Evolutionary conservation across 2,888 invertebrate species (phyloP).

Genomic region (Bombylius discolor): DNA sequence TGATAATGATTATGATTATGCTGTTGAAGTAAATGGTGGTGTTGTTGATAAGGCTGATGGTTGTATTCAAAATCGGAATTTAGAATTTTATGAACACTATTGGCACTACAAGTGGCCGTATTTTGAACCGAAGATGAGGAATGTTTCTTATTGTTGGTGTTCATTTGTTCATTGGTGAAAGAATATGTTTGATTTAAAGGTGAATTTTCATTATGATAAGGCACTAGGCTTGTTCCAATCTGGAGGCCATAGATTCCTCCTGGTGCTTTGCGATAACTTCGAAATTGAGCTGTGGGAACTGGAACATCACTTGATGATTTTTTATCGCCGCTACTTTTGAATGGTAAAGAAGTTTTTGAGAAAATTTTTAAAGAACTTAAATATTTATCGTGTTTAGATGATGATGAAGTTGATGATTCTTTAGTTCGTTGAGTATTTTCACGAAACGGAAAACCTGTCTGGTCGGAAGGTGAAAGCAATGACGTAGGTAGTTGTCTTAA

Average conservation of each 20-base stretch:
- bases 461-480: conserved; percentile 26
- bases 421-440: neutral
- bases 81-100: neutral
- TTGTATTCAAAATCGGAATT: neutral
- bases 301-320: conserved; percentile 45
- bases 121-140: too few species aligned
- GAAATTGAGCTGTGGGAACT: conserved; percentile 65
- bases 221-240: conserved; percentile 25
- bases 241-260: conserved; percentile 40
- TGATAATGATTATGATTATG: neutral
- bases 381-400: conserved; percentile 31
- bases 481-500: conserved; percentile 27
- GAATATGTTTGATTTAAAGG: neutral
- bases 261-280: conserved; percentile 56
- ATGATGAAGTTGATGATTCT: conserved; percentile 11
- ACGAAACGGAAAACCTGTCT: neutral
- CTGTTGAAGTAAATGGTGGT: conserved; percentile 7
- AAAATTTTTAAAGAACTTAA: conserved; percentile 64
- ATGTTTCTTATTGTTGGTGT: neutral
- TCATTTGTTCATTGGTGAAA: neutral
- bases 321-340: conserved; percentile 33
- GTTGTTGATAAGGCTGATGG: conserved; percentile 12
- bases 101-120: too few species aligned
- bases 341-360: conserved; percentile 35
- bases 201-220: conserved; percentile 1